Base-by-base conservation (phyloP, 2,113 vertebrate species). In the Lepidothrix coronata region DNA sequence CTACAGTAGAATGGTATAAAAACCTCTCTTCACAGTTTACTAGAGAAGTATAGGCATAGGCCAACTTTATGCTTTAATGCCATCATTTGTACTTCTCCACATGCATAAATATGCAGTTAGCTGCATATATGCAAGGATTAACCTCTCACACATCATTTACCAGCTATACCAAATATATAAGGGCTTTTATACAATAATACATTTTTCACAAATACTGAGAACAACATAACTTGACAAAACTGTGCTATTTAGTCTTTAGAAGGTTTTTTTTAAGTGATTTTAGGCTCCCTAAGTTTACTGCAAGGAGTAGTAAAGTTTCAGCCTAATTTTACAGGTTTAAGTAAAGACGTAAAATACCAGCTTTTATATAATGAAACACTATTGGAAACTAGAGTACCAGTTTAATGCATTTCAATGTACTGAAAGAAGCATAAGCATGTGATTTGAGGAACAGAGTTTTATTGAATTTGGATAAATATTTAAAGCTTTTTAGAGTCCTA, bases 381-480 rank as follows among this genome's bases (percentile, higher is more conserved):
- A 33, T 0, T 65, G 41, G 48, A 85, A 83, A 18, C 25, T 46
- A 37, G 25, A 46, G 18, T 51, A 62, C 19, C 27, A 66, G 22
- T 75, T 85, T 84, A 81, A 95, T 93, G 65, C 70, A 82, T 96
- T 95, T 92, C 91, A 75, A 66, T 73, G 37, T n/a, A 80, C 85
- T 95, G 81, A 88, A 95, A 96, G 81, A 95, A 88, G 73, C 93
- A 33, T 77, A 96, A 97, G 95, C 74, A 91, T 95, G 83, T 81
- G 89, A 97, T 95, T 96, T 96, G 92, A 96, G 96, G 76, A 97
- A 93, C 67, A 94, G 70, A 84, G 65, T 95, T 97, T 92, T 93
- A 97, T 62, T 98, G 97, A 95, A 94, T 97, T 96, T 85, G 57
- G 88, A 96, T 97, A 97, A 97, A 96, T 96, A 97, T 93, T 96